Evolutionary conservation across 2,888 invertebrate species (phyloP), one percentile per base, ranked within the genome.

Genomic region (Portevinia maculata): DNA sequence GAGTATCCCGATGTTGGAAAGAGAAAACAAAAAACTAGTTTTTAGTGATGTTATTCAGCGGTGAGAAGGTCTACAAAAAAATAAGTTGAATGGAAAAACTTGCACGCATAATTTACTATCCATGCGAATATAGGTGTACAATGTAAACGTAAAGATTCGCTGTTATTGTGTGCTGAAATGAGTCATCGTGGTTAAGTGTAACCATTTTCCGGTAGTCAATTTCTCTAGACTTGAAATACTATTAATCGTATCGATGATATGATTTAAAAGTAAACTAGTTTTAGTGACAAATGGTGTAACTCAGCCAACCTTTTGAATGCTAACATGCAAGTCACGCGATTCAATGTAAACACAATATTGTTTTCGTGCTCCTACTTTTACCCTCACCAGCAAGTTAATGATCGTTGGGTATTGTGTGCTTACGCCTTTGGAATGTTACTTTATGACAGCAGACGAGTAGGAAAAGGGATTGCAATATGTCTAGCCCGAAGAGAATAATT

Each of bases 21-120:
- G 60, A 67, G 73, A 55, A 37, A 55, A 24, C n/a, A n/a, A n/a
- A 41, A 64, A 76, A 79, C 65, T 55, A 6, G 67, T 79, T 74
- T 57, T 28, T 30, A 3, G 60, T 67, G 52, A 60, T 74, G 69
- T 70, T 60, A 78, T 62, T 74, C 52, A 24, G 44, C 24, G 17
- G n/a, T 21, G 48, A 30, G 19, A 30, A 21, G n/a, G n/a, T n/a
- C n/a, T n/a, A n/a, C n/a, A n/a, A n/a, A 32, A 24, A 7, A 39
- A 13, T 39, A 69, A 34, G 37, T 55, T 39, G 59, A 50, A 70
- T 69, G 24, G 24, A 24, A 62, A 17, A 64, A 28, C 37, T 60
- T 46, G 8, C 55, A 69, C 46, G 60, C 60, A 69, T 69, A 69
- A 11, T 44, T 19, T 44, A 60, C 60, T 37, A 24, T 70, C 60